Evolutionary conservation across 2,888 invertebrate species (phyloP).

Genomic region (Brachyopa scutellaris): DNA sequence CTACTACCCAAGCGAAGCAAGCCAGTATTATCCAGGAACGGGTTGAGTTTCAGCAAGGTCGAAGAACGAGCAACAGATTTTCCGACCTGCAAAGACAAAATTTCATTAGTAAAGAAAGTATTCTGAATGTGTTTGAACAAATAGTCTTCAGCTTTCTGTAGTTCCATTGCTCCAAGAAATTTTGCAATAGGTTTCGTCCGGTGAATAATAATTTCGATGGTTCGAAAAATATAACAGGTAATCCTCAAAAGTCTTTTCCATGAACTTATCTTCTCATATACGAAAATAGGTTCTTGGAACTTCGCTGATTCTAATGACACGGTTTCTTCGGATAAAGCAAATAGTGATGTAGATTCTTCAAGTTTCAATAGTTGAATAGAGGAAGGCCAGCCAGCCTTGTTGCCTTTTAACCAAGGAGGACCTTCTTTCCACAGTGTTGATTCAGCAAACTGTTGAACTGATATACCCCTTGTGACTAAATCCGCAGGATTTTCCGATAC

Average conservation of each 20-base stretch:
- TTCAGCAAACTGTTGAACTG: not conserved
- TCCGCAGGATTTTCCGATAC: constrained; percentile 15
- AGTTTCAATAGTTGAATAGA: not conserved
- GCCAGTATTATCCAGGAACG: constrained; percentile 1
- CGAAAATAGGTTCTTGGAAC: too few relatives aligned
- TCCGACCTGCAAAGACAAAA: not conserved
- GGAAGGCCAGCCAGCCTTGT: constrained; percentile 2
- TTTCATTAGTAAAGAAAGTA: constrained; percentile 9
- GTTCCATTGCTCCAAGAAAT: constrained; percentile 17
- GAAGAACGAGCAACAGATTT: not conserved
- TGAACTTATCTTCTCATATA: not conserved
- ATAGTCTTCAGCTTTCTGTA: constrained; percentile 18
- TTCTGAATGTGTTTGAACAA: constrained; percentile 14
- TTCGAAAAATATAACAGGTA: not conserved
- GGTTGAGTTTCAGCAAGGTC: not conserved
- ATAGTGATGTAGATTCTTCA: not conserved
- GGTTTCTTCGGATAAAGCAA: too few relatives aligned
- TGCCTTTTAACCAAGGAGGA: constrained; percentile 7
- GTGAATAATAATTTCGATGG: not conserved
- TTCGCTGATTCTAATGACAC: too few relatives aligned
- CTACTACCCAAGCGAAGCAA: constrained; percentile 20
- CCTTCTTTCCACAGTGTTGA: constrained; percentile 5
- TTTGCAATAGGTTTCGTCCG: not conserved
- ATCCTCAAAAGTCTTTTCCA: constrained; percentile 4
- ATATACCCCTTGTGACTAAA: constrained; percentile 13